Evolutionary conservation across 2,113 vertebrate species (phyloP).

Genomic region (Numida meleagris): DNA sequence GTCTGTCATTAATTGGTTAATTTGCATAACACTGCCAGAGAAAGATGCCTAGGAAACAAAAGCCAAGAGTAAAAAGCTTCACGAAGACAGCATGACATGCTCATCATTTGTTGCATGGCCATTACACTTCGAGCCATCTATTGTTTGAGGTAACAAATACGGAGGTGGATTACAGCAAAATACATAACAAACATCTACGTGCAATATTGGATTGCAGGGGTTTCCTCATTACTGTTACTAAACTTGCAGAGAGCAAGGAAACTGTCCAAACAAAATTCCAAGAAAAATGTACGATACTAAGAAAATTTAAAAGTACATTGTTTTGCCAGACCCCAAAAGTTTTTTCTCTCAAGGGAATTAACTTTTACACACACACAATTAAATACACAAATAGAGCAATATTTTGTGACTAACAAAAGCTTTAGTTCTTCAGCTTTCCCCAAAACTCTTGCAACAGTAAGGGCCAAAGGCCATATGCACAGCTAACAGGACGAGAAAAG

Average conservation of each 20-base stretch:
- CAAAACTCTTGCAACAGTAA: background rate
- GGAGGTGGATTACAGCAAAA: slow-evolving; percentile 30
- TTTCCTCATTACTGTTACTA: background rate
- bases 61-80: slow-evolving; percentile 55
- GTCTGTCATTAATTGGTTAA: slow-evolving; percentile 80
- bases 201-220: background rate
- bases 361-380: background rate
- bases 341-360: background rate
- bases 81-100: slow-evolving; percentile 46
- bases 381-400: background rate
- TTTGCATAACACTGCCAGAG: slow-evolving; percentile 78
- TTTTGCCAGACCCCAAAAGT: background rate
- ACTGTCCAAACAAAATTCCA: background rate
- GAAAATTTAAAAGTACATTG: background rate
- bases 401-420: background rate
- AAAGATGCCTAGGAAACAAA: slow-evolving; percentile 68
- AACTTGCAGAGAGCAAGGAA: background rate
- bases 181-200: background rate
- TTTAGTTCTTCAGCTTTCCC: background rate
- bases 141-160: slow-evolving; percentile 30
- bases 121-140: slow-evolving; percentile 56
- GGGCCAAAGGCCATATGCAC: background rate
- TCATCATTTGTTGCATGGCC: slow-evolving; percentile 64
- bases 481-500: background rate
- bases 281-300: background rate